phyloP scores from a whole-genome alignment of 2,888 invertebrate species.

The Panorpa germanica region DNA sequence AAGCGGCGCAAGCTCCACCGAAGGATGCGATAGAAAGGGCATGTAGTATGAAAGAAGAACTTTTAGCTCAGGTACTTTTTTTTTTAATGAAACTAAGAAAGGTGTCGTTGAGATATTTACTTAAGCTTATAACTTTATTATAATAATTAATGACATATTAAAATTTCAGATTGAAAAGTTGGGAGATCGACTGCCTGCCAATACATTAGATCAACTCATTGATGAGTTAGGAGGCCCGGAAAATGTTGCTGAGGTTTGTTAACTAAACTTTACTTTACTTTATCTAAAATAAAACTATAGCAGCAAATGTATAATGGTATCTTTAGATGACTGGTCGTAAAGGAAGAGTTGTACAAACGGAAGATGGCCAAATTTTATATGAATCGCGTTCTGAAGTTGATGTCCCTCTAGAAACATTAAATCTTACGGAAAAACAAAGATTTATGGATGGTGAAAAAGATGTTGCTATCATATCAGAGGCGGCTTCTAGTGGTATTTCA shows the following conservation, averaged over 20 bases:
- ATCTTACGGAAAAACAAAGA: constrained; percentile 73
- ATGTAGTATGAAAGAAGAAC: constrained; percentile 81
- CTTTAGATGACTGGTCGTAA: constrained; percentile 93
- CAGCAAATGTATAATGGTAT: too few relatives aligned
- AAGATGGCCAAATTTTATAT: constrained; percentile 83
- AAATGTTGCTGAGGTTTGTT: constrained; percentile 75
- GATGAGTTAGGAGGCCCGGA: constrained; percentile 96
- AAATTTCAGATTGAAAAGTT: constrained; percentile 74
- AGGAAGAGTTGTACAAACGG: constrained; percentile 79
- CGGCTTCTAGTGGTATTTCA: constrained; percentile 94
- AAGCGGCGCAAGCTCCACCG: constrained; percentile 34
- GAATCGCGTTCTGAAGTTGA: constrained; percentile 89
- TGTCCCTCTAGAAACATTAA: constrained; percentile 90
- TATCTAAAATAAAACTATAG: too few relatives aligned
- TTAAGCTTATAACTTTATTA: too few relatives aligned
- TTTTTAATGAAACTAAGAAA: too few relatives aligned
- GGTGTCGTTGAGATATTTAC: too few relatives aligned
- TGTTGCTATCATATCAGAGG: constrained; percentile 98
- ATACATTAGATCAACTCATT: constrained; percentile 95
- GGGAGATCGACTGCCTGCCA: constrained; percentile 79
- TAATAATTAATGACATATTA: too few relatives aligned
- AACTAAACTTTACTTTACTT: not conserved
- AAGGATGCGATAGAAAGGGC: constrained; percentile 77
- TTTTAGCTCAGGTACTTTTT: constrained; percentile 53
- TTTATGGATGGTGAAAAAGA: constrained; percentile 99